Evolutionary conservation across 2,797 vertebrate genomes (phyloP), one percentile per base, ranked within the genome.

Genomic region (Acanthurus tractus): DNA sequence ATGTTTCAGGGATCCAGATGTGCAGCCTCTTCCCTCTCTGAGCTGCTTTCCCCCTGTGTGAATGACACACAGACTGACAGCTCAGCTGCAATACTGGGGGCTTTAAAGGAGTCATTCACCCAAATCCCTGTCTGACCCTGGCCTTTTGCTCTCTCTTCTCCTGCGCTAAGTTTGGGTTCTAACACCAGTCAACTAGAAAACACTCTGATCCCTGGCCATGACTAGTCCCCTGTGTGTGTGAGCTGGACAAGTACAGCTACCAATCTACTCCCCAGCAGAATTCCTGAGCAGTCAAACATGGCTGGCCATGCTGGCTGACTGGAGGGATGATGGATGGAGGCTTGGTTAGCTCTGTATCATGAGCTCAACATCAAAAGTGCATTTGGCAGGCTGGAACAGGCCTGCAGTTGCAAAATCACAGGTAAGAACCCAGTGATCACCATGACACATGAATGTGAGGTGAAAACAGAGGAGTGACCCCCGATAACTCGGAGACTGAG

Each of bases 251-350:
- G 89, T 90, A 25, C 25, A 25, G 25, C 83, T 87, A 84, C 82
- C 85, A 85, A 89, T 91, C 88, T 86, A 84, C 90, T 89, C 84
- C 70, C 81, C 74, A 68, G 83, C 79, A 82, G 83, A 66, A 45
- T 74, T 65, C 54, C 71, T 86, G 88, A 79, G 70, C 87, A 90
- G 78, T 90, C 84, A 89, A 78, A 91, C 90, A 91, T 90, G 82
- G 86, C 89, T 18, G 70, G 70, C 62, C 55, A 84, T 76, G 78
- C 78, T 82, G 91, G 89, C 86, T 90, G 90, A 85, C 87, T 93
- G 93, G 87, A 86, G 79, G 81, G 67, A 89, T 93, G 92, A 93
- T 91, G 88, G 86, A 93, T 93, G 88, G 82, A 85, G 88, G 81
- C 78, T 80, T 78, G 81, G 87, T 82, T 82, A 77, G 76, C 82